Conservation (phyloP, 2,888 invertebrate species). For the Stegophylla sp. region DNA sequence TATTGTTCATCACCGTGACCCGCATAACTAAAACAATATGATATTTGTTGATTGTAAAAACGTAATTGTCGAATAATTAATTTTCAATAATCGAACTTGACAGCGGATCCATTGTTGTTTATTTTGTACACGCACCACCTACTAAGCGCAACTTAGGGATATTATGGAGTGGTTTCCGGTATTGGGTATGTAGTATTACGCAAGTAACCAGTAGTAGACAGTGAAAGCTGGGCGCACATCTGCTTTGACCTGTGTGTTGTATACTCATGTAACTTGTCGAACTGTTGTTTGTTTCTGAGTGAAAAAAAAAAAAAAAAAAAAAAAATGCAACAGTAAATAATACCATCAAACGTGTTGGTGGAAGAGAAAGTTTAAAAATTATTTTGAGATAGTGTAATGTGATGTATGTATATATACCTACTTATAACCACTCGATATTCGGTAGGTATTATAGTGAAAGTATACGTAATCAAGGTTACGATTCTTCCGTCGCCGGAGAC, state of each 20-base stretch:
- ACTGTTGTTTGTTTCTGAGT: conserved; percentile 47
- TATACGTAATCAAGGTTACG: conserved; percentile 42
- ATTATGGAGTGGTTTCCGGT: conserved; percentile 43
- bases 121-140: too few species aligned
- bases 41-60: not conserved
- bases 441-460: conserved; percentile 49
- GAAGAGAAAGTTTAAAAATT: conserved; percentile 56
- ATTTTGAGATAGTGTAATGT: conserved; percentile 18
- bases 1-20: not conserved
- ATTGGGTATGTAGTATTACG: conserved; percentile 32
- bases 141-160: conserved; percentile 17
- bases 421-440: conserved; percentile 9
- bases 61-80: not conserved
- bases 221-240: conserved; percentile 55
- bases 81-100: conserved; percentile 19
- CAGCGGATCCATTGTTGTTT: conserved; percentile 26
- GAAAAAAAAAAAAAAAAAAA: conserved; percentile 17
- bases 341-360: conserved; percentile 38
- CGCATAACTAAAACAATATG: not conserved
- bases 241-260: conserved; percentile 56
- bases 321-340: conserved; percentile 21
- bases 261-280: conserved; percentile 52
- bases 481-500: conserved; percentile 9
- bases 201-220: conserved; percentile 49
- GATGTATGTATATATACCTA: too few species aligned